phyloP scores from a whole-genome alignment of 2,797 vertebrate genomes.

The Pseudopleuronectes americanus region DNA sequence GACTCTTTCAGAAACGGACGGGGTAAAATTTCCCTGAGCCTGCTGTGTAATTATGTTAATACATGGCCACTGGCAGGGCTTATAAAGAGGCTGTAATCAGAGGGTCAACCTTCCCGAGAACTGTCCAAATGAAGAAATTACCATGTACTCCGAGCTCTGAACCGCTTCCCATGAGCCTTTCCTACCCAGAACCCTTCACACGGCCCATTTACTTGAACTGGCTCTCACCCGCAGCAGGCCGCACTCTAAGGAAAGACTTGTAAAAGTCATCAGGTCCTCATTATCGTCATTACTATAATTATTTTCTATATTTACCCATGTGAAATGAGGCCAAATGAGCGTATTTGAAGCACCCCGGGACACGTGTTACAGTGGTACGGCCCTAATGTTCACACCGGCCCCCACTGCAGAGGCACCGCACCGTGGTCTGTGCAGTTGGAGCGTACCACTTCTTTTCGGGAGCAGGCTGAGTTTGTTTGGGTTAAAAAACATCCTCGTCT shows the following conservation, averaged over 20 bases:
- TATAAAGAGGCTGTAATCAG: conserved; percentile 63
- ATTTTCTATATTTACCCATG: conserved; percentile 85
- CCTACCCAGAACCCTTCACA: conserved; percentile 70
- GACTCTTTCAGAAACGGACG: conserved; percentile 23
- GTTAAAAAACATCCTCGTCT: conserved; percentile 31
- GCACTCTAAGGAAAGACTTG: conserved; percentile 69
- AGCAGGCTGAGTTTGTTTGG: conserved; percentile 56
- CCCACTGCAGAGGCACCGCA: conserved; percentile 15
- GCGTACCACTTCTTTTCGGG: conserved; percentile 51
- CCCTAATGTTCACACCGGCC: conserved; percentile 47
- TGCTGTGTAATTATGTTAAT: conserved; percentile 70
- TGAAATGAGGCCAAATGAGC: conserved; percentile 80
- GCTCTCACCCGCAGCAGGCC: conserved; percentile 72
- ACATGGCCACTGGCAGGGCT: conserved; percentile 50
- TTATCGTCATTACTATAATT: conserved; percentile 85
- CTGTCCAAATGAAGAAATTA: conserved; percentile 70
- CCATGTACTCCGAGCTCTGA: conserved; percentile 61
- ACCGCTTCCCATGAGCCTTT: conserved; percentile 68
- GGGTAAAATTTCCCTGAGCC: conserved; percentile 43
- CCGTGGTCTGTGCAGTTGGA: conserved; percentile 43
- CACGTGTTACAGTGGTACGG: conserved; percentile 60
- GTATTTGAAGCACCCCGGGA: conserved; percentile 58
- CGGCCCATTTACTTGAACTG: conserved; percentile 80
- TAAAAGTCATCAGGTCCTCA: conserved; percentile 82
- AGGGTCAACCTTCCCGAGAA: conserved; percentile 63